Percentiles rank a stretch among this genome's conserved stretches.
Evolutionary conservation across 2,113 vertebrate species (phyloP).

Genomic region (Scolopax mira): DNA sequence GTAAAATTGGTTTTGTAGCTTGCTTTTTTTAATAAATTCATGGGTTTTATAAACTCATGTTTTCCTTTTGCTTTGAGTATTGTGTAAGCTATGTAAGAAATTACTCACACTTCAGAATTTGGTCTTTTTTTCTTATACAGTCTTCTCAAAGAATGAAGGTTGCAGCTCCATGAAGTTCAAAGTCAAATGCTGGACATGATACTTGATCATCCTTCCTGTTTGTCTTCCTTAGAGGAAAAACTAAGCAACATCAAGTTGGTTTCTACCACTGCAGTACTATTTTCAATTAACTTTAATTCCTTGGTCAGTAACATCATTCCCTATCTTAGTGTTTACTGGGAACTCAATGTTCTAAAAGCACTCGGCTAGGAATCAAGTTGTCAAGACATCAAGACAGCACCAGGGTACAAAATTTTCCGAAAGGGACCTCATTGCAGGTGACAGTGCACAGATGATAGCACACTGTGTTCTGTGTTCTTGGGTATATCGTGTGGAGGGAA

Average conservation of each 20-base stretch:
- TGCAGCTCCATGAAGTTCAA: neutral
- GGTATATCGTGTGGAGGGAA: neutral
- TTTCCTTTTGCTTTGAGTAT: neutral
- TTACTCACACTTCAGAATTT: neutral
- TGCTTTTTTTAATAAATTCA: neutral
- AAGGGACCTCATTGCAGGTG: neutral
- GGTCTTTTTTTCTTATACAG: neutral
- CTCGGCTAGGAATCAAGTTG: slow-evolving; percentile 2
- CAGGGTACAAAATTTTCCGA: neutral
- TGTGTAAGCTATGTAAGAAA: neutral
- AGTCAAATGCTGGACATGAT: neutral
- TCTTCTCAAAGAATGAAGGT: neutral
- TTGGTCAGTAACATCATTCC: neutral
- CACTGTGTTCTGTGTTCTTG: neutral
- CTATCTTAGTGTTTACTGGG: neutral
- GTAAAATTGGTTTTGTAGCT: neutral
- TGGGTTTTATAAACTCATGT: neutral
- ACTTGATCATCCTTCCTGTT: neutral
- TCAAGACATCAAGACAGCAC: neutral
- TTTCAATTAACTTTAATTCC: neutral
- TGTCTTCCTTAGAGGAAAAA: neutral
- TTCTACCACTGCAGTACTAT: neutral
- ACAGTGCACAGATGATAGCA: neutral
- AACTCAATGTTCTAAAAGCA: neutral
- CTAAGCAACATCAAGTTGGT: neutral